These are phyloP conservation scores for Drosophila lacicola DNA, from an alignment of 2,888 invertebrate species.

Conservation along the genomic window DNA sequence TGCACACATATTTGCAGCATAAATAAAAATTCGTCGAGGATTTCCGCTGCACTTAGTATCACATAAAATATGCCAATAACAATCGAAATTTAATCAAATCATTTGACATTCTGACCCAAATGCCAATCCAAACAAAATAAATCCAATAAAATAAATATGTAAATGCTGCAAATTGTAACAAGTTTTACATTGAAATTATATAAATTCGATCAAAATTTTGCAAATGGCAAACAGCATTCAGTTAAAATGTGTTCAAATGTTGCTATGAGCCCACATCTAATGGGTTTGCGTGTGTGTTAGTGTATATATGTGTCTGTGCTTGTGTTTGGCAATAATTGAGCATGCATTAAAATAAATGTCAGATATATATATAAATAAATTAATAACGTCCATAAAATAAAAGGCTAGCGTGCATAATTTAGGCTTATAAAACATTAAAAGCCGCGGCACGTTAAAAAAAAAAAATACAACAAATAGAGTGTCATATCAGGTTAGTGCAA, in stretches of 20 bases:
- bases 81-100: constrained; percentile 31
- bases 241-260: constrained; percentile 59
- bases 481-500: constrained; percentile 32
- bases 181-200: constrained; percentile 11
- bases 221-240: constrained; percentile 60
- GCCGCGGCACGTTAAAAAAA: constrained; percentile 14
- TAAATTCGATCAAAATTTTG: constrained; percentile 28
- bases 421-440: constrained; percentile 47
- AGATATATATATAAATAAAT: constrained; percentile 33
- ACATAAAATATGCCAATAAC: constrained; percentile 7
- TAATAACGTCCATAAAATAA: constrained; percentile 46
- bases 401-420: constrained; percentile 49
- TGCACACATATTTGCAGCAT: constrained; percentile 4
- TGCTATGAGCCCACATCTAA: constrained; percentile 11
- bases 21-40: constrained; percentile 10
- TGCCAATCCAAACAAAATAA: neutral
- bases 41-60: neutral
- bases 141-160: constrained; percentile 26
- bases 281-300: constrained; percentile 5
- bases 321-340: constrained; percentile 47
- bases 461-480: constrained; percentile 17
- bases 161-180: constrained; percentile 29
- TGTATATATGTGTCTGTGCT: constrained; percentile 8
- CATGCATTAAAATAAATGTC: constrained; percentile 58
- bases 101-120: constrained; percentile 35